phyloP scores from a whole-genome alignment of 2,113 vertebrate species.

The Sisor rabdophorus region DNA sequence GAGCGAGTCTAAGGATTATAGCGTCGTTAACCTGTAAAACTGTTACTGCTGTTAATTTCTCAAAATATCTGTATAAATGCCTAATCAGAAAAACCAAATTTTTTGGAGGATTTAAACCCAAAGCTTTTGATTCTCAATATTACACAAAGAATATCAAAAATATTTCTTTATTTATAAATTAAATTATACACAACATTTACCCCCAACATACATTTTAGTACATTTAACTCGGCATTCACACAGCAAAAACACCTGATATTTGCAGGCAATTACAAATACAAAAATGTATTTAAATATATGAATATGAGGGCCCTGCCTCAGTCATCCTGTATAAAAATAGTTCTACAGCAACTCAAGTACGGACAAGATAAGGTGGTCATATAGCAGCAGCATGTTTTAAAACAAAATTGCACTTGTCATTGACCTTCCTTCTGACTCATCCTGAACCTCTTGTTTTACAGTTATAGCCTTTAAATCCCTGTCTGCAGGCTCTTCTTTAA shows the following conservation, averaged over 20 bases:
- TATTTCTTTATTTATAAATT: slow-evolving; percentile 99
- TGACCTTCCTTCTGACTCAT: slow-evolving; percentile 51
- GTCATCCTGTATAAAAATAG: slow-evolving; percentile 77
- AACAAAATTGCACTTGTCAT: slow-evolving; percentile 50
- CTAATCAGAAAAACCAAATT: slow-evolving; percentile 20
- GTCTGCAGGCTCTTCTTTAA: slow-evolving; percentile 80
- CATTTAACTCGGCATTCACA: slow-evolving; percentile 80
- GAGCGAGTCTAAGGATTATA: not conserved
- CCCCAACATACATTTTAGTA: slow-evolving; percentile 56
- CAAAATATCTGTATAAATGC: slow-evolving; percentile 35
- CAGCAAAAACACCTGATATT: slow-evolving; percentile 80
- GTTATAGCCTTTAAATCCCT: slow-evolving; percentile 68
- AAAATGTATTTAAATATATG: slow-evolving; percentile 94
- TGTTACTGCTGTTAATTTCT: slow-evolving; percentile 14
- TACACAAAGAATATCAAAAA: slow-evolving; percentile 97
- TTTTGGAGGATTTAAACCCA: slow-evolving; percentile 34
- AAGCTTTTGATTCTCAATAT: slow-evolving; percentile 79
- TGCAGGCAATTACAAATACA: slow-evolving; percentile 91
- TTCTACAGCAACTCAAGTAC: slow-evolving; percentile 51
- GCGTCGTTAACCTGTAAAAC: slow-evolving; percentile 1
- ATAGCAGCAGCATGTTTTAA: slow-evolving; percentile 64
- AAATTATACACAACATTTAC: slow-evolving; percentile 73
- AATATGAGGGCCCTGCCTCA: slow-evolving; percentile 79
- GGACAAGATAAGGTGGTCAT: slow-evolving; percentile 57
- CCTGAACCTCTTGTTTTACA: slow-evolving; percentile 50